Evolutionary conservation across 2,888 invertebrate genomes (phyloP).

Genomic region (Polylopha cassiicola): DNA sequence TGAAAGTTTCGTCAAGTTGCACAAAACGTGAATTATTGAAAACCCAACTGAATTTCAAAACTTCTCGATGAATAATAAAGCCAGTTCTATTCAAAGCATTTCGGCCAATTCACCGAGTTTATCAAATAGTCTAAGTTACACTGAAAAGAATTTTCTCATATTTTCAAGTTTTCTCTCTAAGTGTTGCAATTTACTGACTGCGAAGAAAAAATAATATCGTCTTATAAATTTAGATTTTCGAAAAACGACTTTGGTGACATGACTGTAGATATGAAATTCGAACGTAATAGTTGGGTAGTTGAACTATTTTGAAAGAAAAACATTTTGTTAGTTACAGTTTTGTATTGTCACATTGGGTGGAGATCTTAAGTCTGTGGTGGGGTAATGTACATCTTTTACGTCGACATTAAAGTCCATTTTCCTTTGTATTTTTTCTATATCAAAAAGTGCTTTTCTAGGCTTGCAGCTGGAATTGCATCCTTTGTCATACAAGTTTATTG

Average conservation of each 20-base stretch:
- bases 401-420: background rate
- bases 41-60: too few relatives aligned
- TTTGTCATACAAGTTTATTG: slow-evolving; percentile 31
- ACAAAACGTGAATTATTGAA: too few relatives aligned
- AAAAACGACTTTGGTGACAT: slow-evolving; percentile 1
- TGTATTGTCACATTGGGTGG: slow-evolving; percentile 43
- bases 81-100: slow-evolving; percentile 19
- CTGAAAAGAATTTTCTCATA: slow-evolving; percentile 36
- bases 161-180: slow-evolving; percentile 26
- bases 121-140: slow-evolving; percentile 21
- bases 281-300: slow-evolving; percentile 16
- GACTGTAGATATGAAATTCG: slow-evolving; percentile 1
- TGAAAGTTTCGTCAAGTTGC: too few relatives aligned
- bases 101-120: slow-evolving; percentile 16
- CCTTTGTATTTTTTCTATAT: background rate
- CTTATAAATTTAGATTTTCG: background rate
- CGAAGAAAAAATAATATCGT: slow-evolving; percentile 14
- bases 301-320: slow-evolving; percentile 28
- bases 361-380: slow-evolving; percentile 26
- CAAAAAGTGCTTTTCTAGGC: slow-evolving; percentile 16
- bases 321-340: slow-evolving; percentile 41
- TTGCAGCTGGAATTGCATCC: slow-evolving; percentile 28
- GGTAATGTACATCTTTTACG: slow-evolving; percentile 25
- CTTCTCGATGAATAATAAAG: background rate
- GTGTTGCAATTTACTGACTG: slow-evolving; percentile 27